Evolutionary conservation across 2,113 vertebrate genomes (phyloP), one percentile per base, ranked within the genome.

Genomic region (Corythornis madagascariensis): DNA sequence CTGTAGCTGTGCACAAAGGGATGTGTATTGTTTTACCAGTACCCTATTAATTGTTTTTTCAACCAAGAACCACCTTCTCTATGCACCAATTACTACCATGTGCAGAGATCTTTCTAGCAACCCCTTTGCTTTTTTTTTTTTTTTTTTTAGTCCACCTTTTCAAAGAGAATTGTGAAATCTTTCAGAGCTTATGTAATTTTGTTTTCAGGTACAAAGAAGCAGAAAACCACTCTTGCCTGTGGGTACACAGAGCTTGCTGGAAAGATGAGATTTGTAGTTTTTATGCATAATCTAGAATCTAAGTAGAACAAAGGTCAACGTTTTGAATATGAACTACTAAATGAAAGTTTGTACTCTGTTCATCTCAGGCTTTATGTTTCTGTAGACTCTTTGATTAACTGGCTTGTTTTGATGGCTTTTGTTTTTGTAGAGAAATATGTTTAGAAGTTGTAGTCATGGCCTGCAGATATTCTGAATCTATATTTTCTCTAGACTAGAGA

Each of bases 301-400:
- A 52, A 92, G 25, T 31, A 73, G 29, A 61, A 73, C 7, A 74
- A 53, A 31, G 33, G 45, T 38, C 28, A 72, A 47, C 45, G 48
- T 60, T 96, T 93, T 88, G 16, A 16, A 31, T 89, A 25, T 72
- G 13, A 92, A 57, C 16, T 89, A 52, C 24, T 89, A 93, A 94
- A 64, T 40, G 69, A 78, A 17, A 16, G 48, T 78, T 91, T 2
- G 4, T 47, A 35, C 1, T 2, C 35, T 33, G 20, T 70, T 92
- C 55, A 65, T 40, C 40, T 35, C 21, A 33, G 33, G 31, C n/a
- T 67, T 50, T 78, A 22, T 63, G 6, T 77, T 82, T 53, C 70
- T 76, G 28, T 20, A 53, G 18, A 65, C 45, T 60, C 61, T 63
- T 45, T 40, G 57, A 52, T 28, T 48, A 83, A 73, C 56, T 7